Conservation (phyloP, 2,888 invertebrate species). For the Trilocha varians region DNA sequence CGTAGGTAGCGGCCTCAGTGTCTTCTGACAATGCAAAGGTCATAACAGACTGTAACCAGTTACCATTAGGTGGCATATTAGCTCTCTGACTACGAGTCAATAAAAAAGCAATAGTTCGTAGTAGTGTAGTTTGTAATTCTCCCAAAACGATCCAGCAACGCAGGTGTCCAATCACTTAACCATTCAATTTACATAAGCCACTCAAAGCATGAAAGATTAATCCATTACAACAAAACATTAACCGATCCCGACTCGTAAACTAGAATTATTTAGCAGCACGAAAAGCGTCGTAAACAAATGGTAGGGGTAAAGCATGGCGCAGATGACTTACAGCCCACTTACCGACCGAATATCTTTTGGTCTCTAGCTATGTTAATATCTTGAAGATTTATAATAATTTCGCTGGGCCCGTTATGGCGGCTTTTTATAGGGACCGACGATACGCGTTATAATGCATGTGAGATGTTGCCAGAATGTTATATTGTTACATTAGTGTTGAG, state of each 20-base stretch:
- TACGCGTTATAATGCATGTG: constrained; percentile 45
- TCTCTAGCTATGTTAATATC: constrained; percentile 68
- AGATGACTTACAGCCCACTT: constrained; percentile 67
- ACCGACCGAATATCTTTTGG: constrained; percentile 53
- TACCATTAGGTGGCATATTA: too few species aligned
- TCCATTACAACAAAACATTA: background rate
- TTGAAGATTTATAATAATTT: constrained; percentile 72
- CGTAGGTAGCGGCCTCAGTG: too few species aligned
- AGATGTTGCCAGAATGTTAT: constrained; percentile 23
- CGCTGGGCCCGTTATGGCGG: constrained; percentile 47
- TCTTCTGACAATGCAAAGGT: too few species aligned
- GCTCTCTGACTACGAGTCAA: too few species aligned
- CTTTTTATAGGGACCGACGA: constrained; percentile 54
- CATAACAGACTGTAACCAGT: too few species aligned
- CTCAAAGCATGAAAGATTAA: background rate
- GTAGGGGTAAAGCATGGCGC: constrained; percentile 33
- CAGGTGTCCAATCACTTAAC: background rate
- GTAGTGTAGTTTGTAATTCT: background rate
- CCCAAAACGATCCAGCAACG: background rate
- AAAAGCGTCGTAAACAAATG: constrained; percentile 30
- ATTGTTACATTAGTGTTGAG: background rate
- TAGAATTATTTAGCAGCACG: constrained; percentile 10
- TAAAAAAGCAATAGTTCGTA: too few species aligned
- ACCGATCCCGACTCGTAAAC: background rate
- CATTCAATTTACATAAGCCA: background rate